Percentiles rank a stretch among this genome's conserved stretches.
Evolutionary conservation across 2,113 vertebrate genomes (phyloP).

Genomic region (Coptodon rendalli): DNA sequence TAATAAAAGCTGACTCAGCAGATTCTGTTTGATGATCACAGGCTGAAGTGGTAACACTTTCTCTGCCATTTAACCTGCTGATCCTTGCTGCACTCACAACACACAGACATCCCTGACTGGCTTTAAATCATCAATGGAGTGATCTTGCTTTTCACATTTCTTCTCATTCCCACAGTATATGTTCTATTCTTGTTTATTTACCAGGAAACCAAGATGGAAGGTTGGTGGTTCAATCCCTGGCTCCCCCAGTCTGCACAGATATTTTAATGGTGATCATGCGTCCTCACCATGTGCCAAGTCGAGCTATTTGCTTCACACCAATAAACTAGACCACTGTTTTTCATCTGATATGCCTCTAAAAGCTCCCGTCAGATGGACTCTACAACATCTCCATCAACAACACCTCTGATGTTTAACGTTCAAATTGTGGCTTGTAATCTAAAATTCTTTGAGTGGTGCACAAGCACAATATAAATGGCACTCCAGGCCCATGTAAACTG

Average conservation of each 20-base stretch:
- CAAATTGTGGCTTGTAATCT: background rate
- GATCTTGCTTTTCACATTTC: accelerated
- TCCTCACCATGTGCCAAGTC: background rate
- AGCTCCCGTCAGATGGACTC: background rate
- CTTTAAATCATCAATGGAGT: background rate
- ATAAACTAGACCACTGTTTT: background rate
- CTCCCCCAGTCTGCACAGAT: accelerated
- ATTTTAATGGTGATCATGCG: background rate
- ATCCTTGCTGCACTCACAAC: accelerated
- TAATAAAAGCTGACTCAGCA: background rate
- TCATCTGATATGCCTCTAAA: accelerated
- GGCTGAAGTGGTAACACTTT: background rate
- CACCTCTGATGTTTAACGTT: background rate
- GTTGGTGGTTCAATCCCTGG: accelerated
- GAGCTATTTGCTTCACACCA: background rate
- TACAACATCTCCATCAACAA: background rate
- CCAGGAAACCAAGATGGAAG: accelerated
- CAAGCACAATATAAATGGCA: background rate
- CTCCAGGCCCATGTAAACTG: accelerated
- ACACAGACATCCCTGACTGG: background rate
- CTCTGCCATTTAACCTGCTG: background rate
- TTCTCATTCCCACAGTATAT: background rate
- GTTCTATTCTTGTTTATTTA: accelerated
- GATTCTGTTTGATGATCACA: background rate
- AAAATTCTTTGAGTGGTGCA: no score